These are phyloP conservation scores for Clarias platycephalus DNA, from an alignment of 2,797 vertebrate species.

Conservation along the genomic window DNA sequence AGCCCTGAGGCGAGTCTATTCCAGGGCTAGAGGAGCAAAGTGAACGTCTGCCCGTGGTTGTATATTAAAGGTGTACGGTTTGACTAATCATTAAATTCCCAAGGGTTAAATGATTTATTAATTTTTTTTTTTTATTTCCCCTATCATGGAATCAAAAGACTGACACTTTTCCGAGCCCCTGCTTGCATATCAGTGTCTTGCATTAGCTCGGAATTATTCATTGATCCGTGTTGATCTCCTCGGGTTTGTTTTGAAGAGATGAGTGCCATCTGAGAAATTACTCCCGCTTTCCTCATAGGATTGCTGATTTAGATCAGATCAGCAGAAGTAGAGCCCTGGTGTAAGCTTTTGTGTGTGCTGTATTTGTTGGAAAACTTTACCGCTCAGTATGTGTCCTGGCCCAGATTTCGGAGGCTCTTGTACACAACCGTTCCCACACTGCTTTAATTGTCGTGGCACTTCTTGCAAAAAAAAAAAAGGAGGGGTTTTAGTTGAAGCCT, in stretches of 20 bases:
- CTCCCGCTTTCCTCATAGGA: constrained; percentile 29
- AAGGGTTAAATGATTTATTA: neutral
- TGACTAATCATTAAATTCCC: constrained; percentile 34
- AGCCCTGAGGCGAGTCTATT: constrained; percentile 37
- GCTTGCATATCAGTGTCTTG: constrained; percentile 36
- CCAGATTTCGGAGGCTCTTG: constrained; percentile 30
- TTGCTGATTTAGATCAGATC: constrained; percentile 33
- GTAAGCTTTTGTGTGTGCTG: constrained; percentile 25
- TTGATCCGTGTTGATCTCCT: constrained; percentile 49
- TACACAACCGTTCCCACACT: constrained; percentile 38
- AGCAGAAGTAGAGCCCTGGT: constrained; percentile 14
- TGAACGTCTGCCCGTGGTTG: constrained; percentile 8
- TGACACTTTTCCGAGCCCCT: neutral
- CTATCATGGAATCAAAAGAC: constrained; percentile 24
- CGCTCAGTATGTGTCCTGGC: constrained; percentile 7
- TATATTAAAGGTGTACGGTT: constrained; percentile 25
- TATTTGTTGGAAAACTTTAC: neutral
- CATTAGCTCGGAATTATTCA: constrained; percentile 49
- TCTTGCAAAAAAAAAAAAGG: constrained; percentile 34
- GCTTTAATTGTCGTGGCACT: constrained; percentile 48
- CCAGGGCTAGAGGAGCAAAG: constrained; percentile 29
- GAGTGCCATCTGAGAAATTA: constrained; percentile 43
- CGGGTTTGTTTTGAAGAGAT: constrained; percentile 49
- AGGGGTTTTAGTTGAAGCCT: constrained; percentile 28
- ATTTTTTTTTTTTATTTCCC: constrained; percentile 11